phyloP scores from a whole-genome alignment of 2,888 invertebrate species.

The Miltochrista miniata region DNA sequence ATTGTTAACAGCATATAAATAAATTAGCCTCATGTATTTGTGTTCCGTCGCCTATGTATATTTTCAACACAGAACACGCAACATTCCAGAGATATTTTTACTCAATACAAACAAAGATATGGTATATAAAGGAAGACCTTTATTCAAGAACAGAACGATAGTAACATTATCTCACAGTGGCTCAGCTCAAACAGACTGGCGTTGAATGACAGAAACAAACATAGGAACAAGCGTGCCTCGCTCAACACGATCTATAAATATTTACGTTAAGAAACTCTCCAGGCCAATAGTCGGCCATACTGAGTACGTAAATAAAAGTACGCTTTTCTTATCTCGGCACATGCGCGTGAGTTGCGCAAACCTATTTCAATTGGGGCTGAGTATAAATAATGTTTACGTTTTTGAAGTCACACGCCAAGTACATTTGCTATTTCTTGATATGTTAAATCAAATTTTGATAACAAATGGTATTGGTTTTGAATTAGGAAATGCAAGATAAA shows the following conservation, averaged over 20 bases:
- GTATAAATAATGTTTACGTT: conserved; percentile 38
- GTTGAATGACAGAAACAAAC: conserved; percentile 82
- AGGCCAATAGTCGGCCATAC: conserved; percentile 77
- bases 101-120: conserved; percentile 31
- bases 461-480: background rate
- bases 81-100: conserved; percentile 19
- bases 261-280: conserved; percentile 80
- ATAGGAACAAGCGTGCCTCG: conserved; percentile 74
- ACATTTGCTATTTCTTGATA: conserved; percentile 16
- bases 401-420: conserved; percentile 15
- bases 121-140: conserved; percentile 38
- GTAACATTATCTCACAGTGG: conserved; percentile 47
- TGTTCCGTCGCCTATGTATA: too few species aligned
- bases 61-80: too few species aligned
- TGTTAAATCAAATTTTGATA: conserved; percentile 8
- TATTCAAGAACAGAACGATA: conserved; percentile 54
- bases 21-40: too few species aligned
- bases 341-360: conserved; percentile 72
- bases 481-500: too few species aligned
- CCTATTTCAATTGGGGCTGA: conserved; percentile 47
- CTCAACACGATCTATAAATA: conserved; percentile 75
- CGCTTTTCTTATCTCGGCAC: conserved; percentile 77
- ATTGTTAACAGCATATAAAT: too few species aligned
- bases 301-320: conserved; percentile 70
- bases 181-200: conserved; percentile 50